Evolutionary conservation across 2,113 vertebrate species (phyloP), one percentile per base, ranked within the genome.

Genomic region (Phrynosoma platyrhinos): DNA sequence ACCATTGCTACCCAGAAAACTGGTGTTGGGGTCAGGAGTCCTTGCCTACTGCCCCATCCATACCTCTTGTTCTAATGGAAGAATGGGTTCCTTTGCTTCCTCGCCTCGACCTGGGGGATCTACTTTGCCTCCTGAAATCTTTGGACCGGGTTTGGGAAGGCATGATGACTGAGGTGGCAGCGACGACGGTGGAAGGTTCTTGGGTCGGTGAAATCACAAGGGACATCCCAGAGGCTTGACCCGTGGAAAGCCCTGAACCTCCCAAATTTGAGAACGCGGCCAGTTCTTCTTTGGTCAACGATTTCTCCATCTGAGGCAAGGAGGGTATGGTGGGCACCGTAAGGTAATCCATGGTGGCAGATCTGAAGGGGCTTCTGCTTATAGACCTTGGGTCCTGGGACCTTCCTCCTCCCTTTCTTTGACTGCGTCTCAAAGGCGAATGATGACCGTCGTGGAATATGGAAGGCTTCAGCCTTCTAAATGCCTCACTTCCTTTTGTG

Each of bases 191-290:
- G 13, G 69, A 32, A 0, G 1, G 9, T 0, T 82, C 79, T 9
- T 4, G 79, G 23, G 8, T 16, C 13, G 16, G 36, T 0, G 9
- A 2, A 7, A 47, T 47, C 47, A 47, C 47, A 5, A 47, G 1
- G 1, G 23, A 14, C 8, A n/a, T 40, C 6, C 68, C 14, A 4
- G 58, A 12, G 21, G 0, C 27, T 27, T 72, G 79, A 53, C 14
- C 14, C 1, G 14, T 0, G 4, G 68, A 9, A 25, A 68, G 4
- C 25, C 30, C 64, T 1, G 1, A 4, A 2, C 7, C 25, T 4
- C 7, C 64, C 3, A 9, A 0, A 3, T 0, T 4, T 2, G 3
- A 2, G 75, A 4, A 0, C 0, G 21, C 18, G 1, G 8, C 9
- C n/a, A 23, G 32, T 2, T 87, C 86, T 0, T 83, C 47, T 47